phyloP scores from a whole-genome alignment of 2,797 vertebrate species.

The Pipistrellus kuhlii region DNA sequence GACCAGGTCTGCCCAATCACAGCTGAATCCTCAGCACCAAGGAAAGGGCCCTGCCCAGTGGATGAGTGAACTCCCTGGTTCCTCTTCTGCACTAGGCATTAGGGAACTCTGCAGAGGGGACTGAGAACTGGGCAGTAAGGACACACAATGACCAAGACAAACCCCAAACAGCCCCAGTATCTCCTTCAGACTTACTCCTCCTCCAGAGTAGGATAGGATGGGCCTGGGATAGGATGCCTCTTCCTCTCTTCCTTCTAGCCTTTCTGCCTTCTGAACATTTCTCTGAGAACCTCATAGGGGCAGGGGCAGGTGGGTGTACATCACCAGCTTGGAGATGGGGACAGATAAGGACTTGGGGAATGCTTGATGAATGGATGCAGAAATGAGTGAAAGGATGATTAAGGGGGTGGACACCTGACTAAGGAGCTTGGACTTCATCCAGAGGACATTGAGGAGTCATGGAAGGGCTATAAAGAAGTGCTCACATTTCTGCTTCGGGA shows the following conservation, averaged over 20 bases:
- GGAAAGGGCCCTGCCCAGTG: neutral
- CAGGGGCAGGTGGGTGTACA: neutral
- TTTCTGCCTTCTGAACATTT: neutral
- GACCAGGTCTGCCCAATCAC: neutral
- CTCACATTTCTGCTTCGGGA: neutral
- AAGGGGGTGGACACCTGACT: neutral
- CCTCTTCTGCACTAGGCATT: neutral
- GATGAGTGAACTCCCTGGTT: neutral
- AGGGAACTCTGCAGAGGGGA: neutral
- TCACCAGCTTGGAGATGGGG: neutral
- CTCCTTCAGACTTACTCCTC: neutral
- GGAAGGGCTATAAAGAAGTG: neutral
- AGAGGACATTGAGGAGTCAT: neutral
- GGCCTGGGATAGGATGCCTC: neutral
- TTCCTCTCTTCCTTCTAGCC: neutral
- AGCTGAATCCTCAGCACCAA: neutral
- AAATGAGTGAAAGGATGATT: neutral
- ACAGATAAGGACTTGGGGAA: neutral
- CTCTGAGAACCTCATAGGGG: neutral
- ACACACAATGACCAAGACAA: neutral
- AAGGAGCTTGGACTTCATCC: neutral
- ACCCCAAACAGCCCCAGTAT: neutral
- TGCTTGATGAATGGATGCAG: neutral
- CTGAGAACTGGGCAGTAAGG: neutral
- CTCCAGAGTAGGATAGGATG: neutral